A percentile compares a stretch with the other conserved stretches of the same genome.
Conservation (phyloP, 2,113 vertebrate species). For the Hylia prasina region DNA sequence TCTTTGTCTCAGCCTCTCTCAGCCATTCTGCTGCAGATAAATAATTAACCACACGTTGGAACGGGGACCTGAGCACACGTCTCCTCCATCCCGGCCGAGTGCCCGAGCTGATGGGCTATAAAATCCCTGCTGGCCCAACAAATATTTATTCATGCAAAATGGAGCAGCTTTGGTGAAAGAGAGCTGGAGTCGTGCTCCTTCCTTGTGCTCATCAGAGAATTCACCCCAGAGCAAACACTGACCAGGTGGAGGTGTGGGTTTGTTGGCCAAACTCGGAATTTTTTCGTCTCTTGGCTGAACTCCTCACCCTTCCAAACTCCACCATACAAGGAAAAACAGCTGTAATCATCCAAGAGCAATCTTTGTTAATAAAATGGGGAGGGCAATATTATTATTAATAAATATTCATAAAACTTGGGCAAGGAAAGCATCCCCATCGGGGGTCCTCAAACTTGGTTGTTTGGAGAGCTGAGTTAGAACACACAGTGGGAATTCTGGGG, state of each 20-base stretch:
- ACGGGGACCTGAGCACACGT: background rate
- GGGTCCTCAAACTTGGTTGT: background rate
- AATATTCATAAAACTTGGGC: background rate
- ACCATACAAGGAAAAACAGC: background rate
- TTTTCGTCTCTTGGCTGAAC: background rate
- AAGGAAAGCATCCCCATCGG: background rate
- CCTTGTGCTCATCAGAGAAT: background rate
- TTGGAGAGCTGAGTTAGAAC: background rate
- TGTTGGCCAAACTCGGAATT: background rate
- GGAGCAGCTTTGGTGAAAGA: background rate
- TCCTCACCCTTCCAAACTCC: background rate
- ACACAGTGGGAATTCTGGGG: background rate
- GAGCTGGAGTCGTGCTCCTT: accelerated
- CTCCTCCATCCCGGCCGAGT: slow-evolving; percentile 1
- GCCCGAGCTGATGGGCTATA: slow-evolving; percentile 13
- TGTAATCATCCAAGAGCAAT: background rate
- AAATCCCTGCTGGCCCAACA: slow-evolving; percentile 40
- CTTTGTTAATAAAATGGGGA: background rate
- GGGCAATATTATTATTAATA: background rate
- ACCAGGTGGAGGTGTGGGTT: background rate
- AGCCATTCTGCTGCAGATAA: slow-evolving; percentile 28
- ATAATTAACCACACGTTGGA: background rate
- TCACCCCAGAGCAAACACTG: background rate
- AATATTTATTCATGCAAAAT: slow-evolving; percentile 40
- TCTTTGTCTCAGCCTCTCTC: background rate